Base-by-base conservation (phyloP, 2,797 vertebrate species). In the Astyanax mexicanus region DNA sequence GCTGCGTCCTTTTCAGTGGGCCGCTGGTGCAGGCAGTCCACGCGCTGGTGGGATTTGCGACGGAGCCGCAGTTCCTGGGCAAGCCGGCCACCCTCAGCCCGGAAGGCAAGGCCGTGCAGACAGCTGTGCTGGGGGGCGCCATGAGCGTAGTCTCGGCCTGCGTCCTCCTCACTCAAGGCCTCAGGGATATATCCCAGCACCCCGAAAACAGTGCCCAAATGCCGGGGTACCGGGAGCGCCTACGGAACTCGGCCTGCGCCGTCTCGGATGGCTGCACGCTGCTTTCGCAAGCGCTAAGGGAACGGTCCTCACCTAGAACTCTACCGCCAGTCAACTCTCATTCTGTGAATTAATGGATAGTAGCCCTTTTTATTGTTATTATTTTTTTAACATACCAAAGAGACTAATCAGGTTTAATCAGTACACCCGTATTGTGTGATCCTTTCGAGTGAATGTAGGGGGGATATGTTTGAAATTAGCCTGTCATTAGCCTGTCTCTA, bases 131-230 rank as follows among this genome's bases (percentile, higher is more conserved):
- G 69, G 98, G 98, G 6, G 98, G 98, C 13, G 97, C 97, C 81
- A 99, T 99, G 98, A 99, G 98, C 23, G 98, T 99, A 82, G 98
- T 99, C 71, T 99, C 98, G 0, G 98, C 98, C 85, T 98, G 97
- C 35, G 98, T 99, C 80, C 96, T 99, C 80, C 94, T 99, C 90
- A 98, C 96, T 84, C 97, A 99, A 92, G 97, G 97, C 91, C 98
- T 99, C 89, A 93, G 98, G 92, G 98, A 99, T 84, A 95, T 99
- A 37, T 96, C 95, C 83, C 98, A 97, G 93, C 97, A 97, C 90
- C 94, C 97, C 0, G 97, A 98, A 79, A 95, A 93, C 92, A 95
- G 96, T 92, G 89, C 95, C 89, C 98, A 96, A 90, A 96, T 96
- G 95, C 94, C 95, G 7, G 96, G 97, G 89, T 98, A 98, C 91